phyloP scores from a whole-genome alignment of 2,888 invertebrate species.

The Drosophila nigricruria region DNA sequence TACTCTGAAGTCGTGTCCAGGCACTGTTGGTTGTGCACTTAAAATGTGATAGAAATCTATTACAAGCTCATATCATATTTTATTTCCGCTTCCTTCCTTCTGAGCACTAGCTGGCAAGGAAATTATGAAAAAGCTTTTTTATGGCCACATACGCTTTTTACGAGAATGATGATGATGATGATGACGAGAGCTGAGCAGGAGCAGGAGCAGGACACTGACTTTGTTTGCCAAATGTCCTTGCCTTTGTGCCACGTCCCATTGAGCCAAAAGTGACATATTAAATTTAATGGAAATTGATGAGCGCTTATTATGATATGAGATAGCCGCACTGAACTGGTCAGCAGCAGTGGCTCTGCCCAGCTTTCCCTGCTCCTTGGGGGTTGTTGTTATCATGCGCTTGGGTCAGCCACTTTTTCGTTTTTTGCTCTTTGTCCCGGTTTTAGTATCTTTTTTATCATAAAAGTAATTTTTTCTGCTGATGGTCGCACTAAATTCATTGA shows the following conservation, averaged over 20 bases:
- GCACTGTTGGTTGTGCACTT: constrained; percentile 46
- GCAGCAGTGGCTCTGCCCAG: constrained; percentile 12
- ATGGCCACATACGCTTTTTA: constrained; percentile 75
- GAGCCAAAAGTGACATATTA: constrained; percentile 81
- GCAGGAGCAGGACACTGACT: constrained; percentile 30
- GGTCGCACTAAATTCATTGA: constrained; percentile 77
- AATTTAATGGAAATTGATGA: constrained; percentile 85
- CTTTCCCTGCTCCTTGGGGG: constrained; percentile 34
- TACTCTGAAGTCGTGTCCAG: background rate
- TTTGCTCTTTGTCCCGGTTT: constrained; percentile 30
- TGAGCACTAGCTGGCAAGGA: constrained; percentile 53
- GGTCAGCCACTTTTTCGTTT: constrained; percentile 43
- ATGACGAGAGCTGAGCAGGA: constrained; percentile 37
- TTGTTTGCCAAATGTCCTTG: constrained; percentile 34
- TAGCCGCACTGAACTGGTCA: constrained; percentile 51
- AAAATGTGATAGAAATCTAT: constrained; percentile 83
- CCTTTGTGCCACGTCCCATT: constrained; percentile 52
- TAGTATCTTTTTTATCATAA: constrained; percentile 72
- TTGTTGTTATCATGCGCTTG: constrained; percentile 39
- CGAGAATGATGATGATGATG: constrained; percentile 67
- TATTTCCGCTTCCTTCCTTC: constrained; percentile 63
- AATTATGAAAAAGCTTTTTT: constrained; percentile 85
- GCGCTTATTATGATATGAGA: constrained; percentile 84
- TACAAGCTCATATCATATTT: constrained; percentile 81
- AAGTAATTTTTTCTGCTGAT: constrained; percentile 78